phyloP scores from a whole-genome alignment of 35 echinoderm and acorn worm genomes.

The Strongylocentrotus purpuratus region DNA sequence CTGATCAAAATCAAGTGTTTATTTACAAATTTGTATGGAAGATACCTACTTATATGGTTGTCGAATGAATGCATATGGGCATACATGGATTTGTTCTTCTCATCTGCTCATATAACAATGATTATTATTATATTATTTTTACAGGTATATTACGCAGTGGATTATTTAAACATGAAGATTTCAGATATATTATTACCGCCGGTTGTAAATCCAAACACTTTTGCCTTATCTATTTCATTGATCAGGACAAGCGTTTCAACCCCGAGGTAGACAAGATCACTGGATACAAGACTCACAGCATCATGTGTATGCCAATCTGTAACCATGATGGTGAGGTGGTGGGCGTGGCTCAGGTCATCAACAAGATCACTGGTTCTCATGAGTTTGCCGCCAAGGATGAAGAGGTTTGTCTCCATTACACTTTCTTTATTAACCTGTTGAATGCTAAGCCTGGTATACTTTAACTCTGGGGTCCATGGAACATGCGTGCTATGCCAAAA shows the following conservation, averaged over 20 bases:
- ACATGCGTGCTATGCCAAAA: too few relatives aligned
- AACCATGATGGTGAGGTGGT: constrained; percentile 98
- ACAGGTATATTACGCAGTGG: neutral
- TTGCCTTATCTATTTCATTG: neutral
- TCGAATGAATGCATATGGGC: neutral
- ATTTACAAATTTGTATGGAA: neutral
- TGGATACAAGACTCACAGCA: constrained; percentile 96
- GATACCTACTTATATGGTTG: neutral
- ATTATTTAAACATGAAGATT: neutral
- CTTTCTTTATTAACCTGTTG: neutral
- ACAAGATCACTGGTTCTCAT: constrained; percentile 92
- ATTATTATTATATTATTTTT: neutral
- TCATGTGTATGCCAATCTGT: constrained; percentile 98
- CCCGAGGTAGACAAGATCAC: constrained; percentile 95
- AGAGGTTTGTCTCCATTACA: constrained; percentile 67
- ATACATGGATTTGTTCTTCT: neutral
- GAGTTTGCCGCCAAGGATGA: constrained; percentile 97
- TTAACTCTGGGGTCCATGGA: neutral
- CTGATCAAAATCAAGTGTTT: neutral
- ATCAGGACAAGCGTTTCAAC: constrained; percentile 94
- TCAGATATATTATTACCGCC: neutral
- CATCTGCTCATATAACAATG: neutral
- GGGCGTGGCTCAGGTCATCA: constrained; percentile 98
- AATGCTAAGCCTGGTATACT: too few relatives aligned
- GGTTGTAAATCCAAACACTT: neutral